These are phyloP conservation scores for Lasioglossum vierecki DNA, from an alignment of 2,888 invertebrate genomes.

Conservation along the genomic window DNA sequence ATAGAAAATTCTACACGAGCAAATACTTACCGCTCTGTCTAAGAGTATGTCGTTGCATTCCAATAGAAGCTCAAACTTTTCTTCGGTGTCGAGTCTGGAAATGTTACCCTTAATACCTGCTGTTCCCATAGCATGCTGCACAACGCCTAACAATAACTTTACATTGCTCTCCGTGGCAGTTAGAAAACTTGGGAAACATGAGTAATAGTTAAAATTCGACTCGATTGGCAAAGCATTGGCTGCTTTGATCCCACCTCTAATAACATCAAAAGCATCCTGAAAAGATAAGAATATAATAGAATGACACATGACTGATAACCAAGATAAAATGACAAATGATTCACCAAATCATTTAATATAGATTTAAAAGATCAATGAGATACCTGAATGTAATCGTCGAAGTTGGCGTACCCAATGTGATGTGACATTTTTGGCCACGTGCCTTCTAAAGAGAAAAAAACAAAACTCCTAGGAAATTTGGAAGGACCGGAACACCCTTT, in stretches of 20 bases:
- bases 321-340: background rate
- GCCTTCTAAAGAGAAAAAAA: too few relatives aligned
- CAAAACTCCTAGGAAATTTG: too few relatives aligned
- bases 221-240: slow-evolving; percentile 90
- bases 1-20: background rate
- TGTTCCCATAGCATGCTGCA: slow-evolving; percentile 86
- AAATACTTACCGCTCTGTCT: slow-evolving; percentile 90
- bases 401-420: slow-evolving; percentile 76
- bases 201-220: slow-evolving; percentile 89
- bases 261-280: slow-evolving; percentile 88
- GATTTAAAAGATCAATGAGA: background rate
- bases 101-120: slow-evolving; percentile 87
- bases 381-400: slow-evolving; percentile 83
- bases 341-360: background rate
- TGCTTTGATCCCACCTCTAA: slow-evolving; percentile 89
- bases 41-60: slow-evolving; percentile 94
- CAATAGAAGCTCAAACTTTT: slow-evolving; percentile 90
- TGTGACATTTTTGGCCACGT: too few relatives aligned
- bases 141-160: slow-evolving; percentile 87
- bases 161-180: slow-evolving; percentile 88
- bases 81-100: slow-evolving; percentile 86
- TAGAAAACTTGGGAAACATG: slow-evolving; percentile 91
- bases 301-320: background rate
- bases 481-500: too few relatives aligned
- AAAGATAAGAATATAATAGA: slow-evolving; percentile 56